phyloP scores from a whole-genome alignment of 2,797 vertebrate species.

The Buphagus erythrorhynchus region DNA sequence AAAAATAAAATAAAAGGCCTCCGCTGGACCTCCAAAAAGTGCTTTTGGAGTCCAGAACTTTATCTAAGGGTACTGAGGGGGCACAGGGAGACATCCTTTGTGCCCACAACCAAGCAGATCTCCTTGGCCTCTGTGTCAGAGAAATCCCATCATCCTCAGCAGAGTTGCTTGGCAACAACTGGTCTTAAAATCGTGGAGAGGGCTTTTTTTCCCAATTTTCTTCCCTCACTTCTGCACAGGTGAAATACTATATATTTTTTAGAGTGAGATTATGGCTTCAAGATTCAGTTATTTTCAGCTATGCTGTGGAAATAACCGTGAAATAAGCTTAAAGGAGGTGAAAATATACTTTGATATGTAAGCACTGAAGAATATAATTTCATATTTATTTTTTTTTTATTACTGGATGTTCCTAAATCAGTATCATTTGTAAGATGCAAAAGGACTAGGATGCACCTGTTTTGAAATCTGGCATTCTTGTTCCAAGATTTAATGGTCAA shows the following conservation, averaged over 20 bases:
- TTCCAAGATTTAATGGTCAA: background rate
- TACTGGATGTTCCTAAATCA: background rate
- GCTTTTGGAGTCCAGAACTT: background rate
- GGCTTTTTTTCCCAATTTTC: background rate
- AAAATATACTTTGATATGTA: background rate
- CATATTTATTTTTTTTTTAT: background rate
- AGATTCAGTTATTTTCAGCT: conserved; percentile 18
- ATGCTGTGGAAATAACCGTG: background rate
- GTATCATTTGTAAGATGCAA: background rate
- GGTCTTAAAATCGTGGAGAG: background rate
- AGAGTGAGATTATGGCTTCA: background rate
- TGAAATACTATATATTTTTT: background rate
- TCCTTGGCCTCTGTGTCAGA: background rate
- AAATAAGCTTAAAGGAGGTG: background rate
- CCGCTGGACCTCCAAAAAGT: background rate
- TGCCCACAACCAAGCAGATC: rapidly evolving
- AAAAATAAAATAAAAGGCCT: background rate
- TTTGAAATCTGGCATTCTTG: background rate
- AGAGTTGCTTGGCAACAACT: conserved; percentile 5
- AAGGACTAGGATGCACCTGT: background rate
- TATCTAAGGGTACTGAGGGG: background rate
- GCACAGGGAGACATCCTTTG: background rate
- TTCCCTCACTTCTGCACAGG: background rate
- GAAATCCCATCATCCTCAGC: background rate
- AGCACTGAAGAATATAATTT: background rate